Base-by-base conservation (phyloP, 2,113 vertebrate species). In the Apodemus speciosus region DNA sequence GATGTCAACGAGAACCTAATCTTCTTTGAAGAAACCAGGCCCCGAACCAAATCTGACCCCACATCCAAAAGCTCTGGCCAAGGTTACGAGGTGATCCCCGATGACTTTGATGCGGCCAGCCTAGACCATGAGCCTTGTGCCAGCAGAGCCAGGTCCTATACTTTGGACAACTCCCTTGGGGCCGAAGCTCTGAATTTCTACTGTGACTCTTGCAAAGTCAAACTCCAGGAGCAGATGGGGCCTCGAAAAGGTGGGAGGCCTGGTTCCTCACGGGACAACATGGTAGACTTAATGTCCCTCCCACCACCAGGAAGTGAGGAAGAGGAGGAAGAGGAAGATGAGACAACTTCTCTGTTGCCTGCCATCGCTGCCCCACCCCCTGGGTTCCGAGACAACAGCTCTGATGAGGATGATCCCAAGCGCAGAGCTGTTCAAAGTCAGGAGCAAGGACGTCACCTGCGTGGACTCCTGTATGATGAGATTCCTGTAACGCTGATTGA, bases 1-100 rank as follows among this genome's bases (percentile, higher is more conserved):
- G 99, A 99, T 97, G 98, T 99, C 97, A 99, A 99, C 40, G 98
- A 99, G 98, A 99, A 99, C 98, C 98, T 99, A 96, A 99, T 99
- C 96, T 99, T 99, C 97, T 98, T 99, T 64, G 99, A 98, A 95
- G 99, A 98, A 98, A 98, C 97, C 95, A 99, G 98, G 96, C 98
- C 99, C 76, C 98, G 99, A 94, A 99, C 99, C 97, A 99, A 99
- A 97, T 99, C 99, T 0, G 99, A 99, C 83, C 99, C 99, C 76
- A 99, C 99, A 2, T 98, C 99, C 83, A 99, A 99, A 98, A 99
- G 98, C 96, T 98, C 98, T 43, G 99, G 99, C 92, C 98, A 98
- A 97, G 98, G 97, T 94, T 98, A 98, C 13, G 95, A 97, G 0
- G 95, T 97, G 83, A 85, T 96, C 64, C 92, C 97, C 0, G 97